These are phyloP conservation scores for Achlya flavicornis DNA, from an alignment of 2,888 invertebrate genomes.

Conservation along the genomic window DNA sequence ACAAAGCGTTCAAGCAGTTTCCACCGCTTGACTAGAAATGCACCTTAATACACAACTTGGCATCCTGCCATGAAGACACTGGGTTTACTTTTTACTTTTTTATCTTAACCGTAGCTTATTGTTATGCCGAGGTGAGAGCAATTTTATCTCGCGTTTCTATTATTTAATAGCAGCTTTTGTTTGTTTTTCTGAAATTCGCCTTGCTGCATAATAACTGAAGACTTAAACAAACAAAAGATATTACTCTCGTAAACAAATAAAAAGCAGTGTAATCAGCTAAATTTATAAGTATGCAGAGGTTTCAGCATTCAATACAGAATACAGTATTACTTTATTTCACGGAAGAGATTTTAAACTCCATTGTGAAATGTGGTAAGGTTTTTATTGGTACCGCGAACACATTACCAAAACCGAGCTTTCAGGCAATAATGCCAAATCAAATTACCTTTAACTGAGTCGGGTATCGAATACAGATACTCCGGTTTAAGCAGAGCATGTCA, in stretches of 20 bases:
- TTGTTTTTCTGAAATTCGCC: not conserved
- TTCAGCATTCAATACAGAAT: no score
- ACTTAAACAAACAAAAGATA: not conserved
- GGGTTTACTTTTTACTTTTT: not conserved
- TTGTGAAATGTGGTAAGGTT: no score
- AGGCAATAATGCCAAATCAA: no score
- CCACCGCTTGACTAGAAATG: not conserved
- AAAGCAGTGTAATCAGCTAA: not conserved
- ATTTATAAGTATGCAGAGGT: not conserved
- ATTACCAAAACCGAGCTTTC: no score
- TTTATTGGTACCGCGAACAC: no score
- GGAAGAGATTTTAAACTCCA: no score
- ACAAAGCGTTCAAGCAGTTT: not conserved
- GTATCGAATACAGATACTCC: no score
- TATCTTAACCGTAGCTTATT: constrained; percentile 5
- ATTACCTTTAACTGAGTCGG: no score
- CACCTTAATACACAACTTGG: not conserved
- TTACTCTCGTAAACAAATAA: not conserved
- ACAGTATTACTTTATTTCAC: no score
- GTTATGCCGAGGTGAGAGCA: constrained; percentile 1
- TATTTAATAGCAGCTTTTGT: not conserved
- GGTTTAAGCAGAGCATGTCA: no score
- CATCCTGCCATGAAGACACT: not conserved
- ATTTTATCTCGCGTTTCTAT: not conserved
- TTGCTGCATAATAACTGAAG: not conserved